Base-by-base conservation (phyloP, 1,140 invertebrate species). In the Diorhabda carinulata region DNA sequence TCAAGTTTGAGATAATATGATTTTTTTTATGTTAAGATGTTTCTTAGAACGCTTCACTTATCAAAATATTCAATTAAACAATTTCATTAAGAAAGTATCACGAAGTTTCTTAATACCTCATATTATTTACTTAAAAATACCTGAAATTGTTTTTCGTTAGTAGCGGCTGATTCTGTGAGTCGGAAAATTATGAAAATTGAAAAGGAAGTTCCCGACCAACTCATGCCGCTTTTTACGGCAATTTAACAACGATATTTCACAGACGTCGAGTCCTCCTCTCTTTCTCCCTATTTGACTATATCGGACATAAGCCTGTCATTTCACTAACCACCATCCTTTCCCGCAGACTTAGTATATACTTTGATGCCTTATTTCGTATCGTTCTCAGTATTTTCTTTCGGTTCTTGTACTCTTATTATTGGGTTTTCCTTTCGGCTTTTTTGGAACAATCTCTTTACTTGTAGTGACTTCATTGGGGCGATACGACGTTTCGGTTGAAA, bases 111-210 rank as follows among this genome's bases (percentile, higher is more conserved):
- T 25, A 25, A 25, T 25, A 25, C 25, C 25, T 25, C 25, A 25
- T 25, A 25, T 25, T 25, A 25, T 25, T 52, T 52, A 6, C 47
- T 5, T 8, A 52, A 52, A 52, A 52, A 3, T 3, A 3, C 47
- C 4, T 52, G 62, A 69, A 72, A 69, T 72, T 72, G 66, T 61
- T 72, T 72, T 70, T 64, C 68, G 44, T 52, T 63, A 67, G 69
- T 69, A 68, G 66, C 61, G 66, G 58, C 47, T n/a, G 47, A 67
- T 66, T 72, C 70, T 62, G 63, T 60, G 57, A 42, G 44, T 41
- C 68, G 72, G 72, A 75, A 75, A 75, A 75, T 75, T 75, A 75
- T 75, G 74, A 75, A 75, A 75, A 75, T 75, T 73, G 67, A 75
- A 73, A 72, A 68, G 70, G 64, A 57, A 60, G 64, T 10, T 67